These are phyloP conservation scores for Dascillus cervinus DNA, from an alignment of 2,888 invertebrate genomes.

Conservation along the genomic window DNA sequence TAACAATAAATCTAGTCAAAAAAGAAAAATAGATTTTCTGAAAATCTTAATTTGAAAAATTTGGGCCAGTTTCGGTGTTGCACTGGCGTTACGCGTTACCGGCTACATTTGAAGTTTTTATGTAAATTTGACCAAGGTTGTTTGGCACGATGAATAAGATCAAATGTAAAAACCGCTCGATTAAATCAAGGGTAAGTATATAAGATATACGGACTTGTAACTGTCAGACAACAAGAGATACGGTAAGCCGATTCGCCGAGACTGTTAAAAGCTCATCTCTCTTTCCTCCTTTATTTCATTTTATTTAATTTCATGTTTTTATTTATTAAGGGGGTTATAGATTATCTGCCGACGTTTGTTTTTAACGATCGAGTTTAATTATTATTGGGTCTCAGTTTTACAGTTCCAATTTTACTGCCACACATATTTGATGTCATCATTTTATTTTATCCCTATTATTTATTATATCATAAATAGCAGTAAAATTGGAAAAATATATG, in stretches of 20 bases:
- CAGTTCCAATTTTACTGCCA: conserved; percentile 23
- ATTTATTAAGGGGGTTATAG: conserved; percentile 28
- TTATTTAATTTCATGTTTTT: conserved; percentile 24
- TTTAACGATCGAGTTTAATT: conserved; percentile 30
- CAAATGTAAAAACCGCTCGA: conserved; percentile 27
- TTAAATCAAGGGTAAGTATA: conserved; percentile 22
- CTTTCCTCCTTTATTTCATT: conserved; percentile 23
- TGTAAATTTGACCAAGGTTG: no score
- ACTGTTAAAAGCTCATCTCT: conserved; percentile 23
- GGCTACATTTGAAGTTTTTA: no score
- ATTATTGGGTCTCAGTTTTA: conserved; percentile 25
- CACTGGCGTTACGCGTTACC: no score
- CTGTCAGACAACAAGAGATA: conserved; percentile 27
- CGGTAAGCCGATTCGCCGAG: conserved; percentile 27
- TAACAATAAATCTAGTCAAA: no score
- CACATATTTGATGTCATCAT: conserved; percentile 25
- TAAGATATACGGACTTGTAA: conserved; percentile 24
- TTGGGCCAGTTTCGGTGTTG: no score
- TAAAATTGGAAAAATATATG: conserved; percentile 26
- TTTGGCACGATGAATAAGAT: no score
- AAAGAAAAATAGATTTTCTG: no score
- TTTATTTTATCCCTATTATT: conserved; percentile 29
- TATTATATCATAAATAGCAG: conserved; percentile 31
- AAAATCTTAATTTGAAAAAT: no score
- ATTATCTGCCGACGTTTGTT: conserved; percentile 29